Conservation (phyloP, 2,888 invertebrate genomes). For the Drosophila antonietae region DNA sequence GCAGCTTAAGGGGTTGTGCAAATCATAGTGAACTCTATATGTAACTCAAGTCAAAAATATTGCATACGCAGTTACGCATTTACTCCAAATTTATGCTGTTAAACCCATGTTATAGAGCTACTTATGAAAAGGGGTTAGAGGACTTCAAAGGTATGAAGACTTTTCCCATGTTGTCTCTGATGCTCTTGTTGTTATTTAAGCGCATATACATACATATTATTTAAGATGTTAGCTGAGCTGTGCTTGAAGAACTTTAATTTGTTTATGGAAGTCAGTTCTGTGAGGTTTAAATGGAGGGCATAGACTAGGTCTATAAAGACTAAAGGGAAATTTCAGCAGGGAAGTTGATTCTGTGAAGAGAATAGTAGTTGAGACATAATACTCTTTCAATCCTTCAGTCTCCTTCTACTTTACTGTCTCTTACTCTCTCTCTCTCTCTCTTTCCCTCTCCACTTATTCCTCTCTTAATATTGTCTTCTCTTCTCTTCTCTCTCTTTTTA, state of each 20-base stretch:
- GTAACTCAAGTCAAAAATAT: slow-evolving; percentile 30
- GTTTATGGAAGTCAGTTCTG: neutral
- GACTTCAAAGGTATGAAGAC: neutral
- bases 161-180: slow-evolving; percentile 2
- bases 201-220: neutral
- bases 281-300: neutral
- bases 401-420: neutral
- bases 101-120: slow-evolving; percentile 28
- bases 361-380: neutral
- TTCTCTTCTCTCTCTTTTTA: neutral
- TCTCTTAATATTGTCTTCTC: neutral
- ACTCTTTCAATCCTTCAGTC: neutral
- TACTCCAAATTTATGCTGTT: slow-evolving; percentile 22
- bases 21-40: slow-evolving; percentile 35
- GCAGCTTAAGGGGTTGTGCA: slow-evolving; percentile 37
- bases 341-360: too few relatives aligned
- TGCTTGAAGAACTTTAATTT: neutral
- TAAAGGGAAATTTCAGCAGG: neutral
- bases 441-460: neutral
- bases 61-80: slow-evolving; percentile 11
- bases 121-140: neutral
- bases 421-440: neutral
- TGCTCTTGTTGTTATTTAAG: slow-evolving; percentile 19
- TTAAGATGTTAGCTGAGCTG: slow-evolving; percentile 22
- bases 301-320: neutral